Percentiles rank a stretch among this genome's conserved stretches.
These are phyloP conservation scores for Ascaphus truei DNA, from an alignment of 2,113 vertebrate species.

Conservation along the genomic window DNA sequence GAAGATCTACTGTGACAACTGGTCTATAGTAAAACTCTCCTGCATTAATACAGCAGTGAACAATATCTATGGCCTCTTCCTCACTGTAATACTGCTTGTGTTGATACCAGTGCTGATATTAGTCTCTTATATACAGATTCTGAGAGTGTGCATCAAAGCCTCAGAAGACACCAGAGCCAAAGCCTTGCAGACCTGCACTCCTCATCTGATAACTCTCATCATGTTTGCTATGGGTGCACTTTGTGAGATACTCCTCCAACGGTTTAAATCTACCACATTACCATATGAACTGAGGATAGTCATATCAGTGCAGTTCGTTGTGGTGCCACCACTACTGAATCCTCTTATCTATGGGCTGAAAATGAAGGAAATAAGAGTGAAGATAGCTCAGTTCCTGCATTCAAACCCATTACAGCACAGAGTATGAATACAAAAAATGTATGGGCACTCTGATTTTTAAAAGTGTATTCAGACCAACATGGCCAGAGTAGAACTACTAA, in stretches of 20 bases:
- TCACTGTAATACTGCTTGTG: too few relatives aligned
- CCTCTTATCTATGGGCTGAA: neutral
- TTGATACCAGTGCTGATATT: too few relatives aligned
- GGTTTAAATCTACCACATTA: neutral
- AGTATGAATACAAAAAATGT: too few relatives aligned
- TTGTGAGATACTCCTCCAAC: neutral
- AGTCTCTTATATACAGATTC: neutral
- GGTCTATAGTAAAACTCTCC: neutral
- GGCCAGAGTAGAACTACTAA: too few relatives aligned
- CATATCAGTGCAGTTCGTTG: neutral
- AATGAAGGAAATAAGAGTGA: neutral
- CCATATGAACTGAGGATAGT: neutral
- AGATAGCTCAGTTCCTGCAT: neutral
- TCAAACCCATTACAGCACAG: too few relatives aligned
- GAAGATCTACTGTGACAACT: conserved; percentile 7
- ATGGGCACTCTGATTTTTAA: too few relatives aligned
- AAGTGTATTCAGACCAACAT: too few relatives aligned
- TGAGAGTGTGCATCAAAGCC: neutral
- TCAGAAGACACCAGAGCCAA: neutral
- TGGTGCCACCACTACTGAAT: neutral
- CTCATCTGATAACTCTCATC: neutral
- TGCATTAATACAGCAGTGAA: too few relatives aligned
- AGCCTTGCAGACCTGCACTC: neutral
- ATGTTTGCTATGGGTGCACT: neutral
- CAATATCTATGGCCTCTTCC: too few relatives aligned